Base-by-base conservation (phyloP, 2,113 vertebrate species). In the Piprites chloris region DNA sequence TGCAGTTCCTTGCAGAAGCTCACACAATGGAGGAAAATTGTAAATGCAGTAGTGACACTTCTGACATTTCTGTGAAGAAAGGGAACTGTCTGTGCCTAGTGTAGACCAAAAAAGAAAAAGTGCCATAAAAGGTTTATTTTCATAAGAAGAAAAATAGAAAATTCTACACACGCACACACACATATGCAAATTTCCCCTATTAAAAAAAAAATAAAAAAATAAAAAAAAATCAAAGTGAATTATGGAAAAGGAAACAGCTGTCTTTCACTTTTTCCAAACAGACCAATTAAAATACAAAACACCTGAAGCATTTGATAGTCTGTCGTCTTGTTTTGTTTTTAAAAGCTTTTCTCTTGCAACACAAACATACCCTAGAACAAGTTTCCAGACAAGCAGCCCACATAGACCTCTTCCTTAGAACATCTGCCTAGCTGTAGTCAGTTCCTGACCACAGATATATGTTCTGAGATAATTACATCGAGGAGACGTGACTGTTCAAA, bases 11-110 rank as follows among this genome's bases (percentile, higher is more conserved):
- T 47, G 37, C 11, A 63, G 68, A 73, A 92, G 33, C n/a, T 85
- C 19, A 72, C 32, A 50, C 26, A 55, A 3, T 30, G 46, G 26
- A 56, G 76, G 37, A 78, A 82, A 82, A 47, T 37, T 68, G 11
- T 28, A 74, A 85, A 73, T 32, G 17, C 49, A 73, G 18, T 41
- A 44, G 27, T 53, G 83, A 67, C 26, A 79, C 56, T 65, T 90
- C 39, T 75, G 62, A 72, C 41, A 75, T 52, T 77, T 88, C 27
- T 85, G 27, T 44, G 67, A 82, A 92, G 56, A 69, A 87, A 67
- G 5, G 18, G 18, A 85, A 32, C 50, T 39, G 27, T n/a, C 41
- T 89, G 23, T 77, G 15, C n/a, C 44, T 65, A 73, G 8, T 0
- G 0, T 22, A 50, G 14, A 42, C 23, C 14, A 50, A 61, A 80